A percentile compares a stretch with the other conserved stretches of the same genome.
Evolutionary conservation across 2,113 vertebrate genomes (phyloP).

Genomic region (Sylvia atricapilla): DNA sequence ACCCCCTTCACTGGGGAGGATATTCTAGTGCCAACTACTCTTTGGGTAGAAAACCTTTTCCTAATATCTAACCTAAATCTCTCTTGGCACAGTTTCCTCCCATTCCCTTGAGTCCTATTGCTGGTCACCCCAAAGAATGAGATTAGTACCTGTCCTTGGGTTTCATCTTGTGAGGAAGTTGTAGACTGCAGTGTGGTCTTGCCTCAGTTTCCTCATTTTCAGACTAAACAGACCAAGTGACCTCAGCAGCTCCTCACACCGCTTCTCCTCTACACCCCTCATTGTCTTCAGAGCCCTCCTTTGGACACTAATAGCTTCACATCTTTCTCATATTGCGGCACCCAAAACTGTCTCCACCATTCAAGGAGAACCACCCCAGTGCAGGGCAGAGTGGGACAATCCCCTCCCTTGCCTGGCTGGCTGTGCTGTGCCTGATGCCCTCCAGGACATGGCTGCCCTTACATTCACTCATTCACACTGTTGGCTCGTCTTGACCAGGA

Average conservation of each 20-base stretch:
- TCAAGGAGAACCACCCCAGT: rapidly evolving
- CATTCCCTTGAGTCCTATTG: background rate
- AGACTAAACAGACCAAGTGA: background rate
- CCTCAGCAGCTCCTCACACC: rapidly evolving
- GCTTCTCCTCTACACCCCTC: background rate
- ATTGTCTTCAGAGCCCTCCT: background rate
- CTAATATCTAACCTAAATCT: background rate
- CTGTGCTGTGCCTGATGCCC: rapidly evolving
- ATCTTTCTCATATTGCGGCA: background rate
- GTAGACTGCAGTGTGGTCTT: background rate
- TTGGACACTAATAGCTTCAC: background rate
- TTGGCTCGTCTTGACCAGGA: background rate
- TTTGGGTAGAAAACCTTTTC: background rate
- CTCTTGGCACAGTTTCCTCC: background rate
- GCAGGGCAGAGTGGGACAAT: rapidly evolving
- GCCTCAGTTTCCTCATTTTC: background rate
- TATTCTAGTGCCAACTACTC: background rate
- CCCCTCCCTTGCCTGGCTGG: rapidly evolving
- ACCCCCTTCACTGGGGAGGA: background rate
- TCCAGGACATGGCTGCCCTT: rapidly evolving
- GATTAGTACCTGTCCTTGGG: too few species aligned
- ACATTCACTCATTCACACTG: background rate
- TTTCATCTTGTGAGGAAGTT: background rate
- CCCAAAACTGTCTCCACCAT: background rate
- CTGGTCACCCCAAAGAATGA: background rate